Evolutionary conservation across 2,113 vertebrate species (phyloP).

Genomic region (Notarius lentiginosus): DNA sequence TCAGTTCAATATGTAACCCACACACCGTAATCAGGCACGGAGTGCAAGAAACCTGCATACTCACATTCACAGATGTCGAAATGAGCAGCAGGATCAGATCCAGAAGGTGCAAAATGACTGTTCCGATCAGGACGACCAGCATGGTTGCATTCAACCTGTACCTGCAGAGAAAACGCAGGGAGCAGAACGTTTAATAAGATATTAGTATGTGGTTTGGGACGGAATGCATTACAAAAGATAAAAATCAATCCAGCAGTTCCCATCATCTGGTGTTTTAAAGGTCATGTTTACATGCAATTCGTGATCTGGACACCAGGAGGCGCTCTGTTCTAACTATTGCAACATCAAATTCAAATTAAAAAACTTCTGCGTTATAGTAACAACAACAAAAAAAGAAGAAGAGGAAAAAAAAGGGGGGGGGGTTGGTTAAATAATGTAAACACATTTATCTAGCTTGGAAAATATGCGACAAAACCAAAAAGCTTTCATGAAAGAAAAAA

Average conservation of each 20-base stretch:
- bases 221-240: neutral
- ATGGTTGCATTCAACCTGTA: constrained; percentile 65
- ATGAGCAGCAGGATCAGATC: constrained; percentile 72
- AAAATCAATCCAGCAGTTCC: neutral
- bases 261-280: neutral
- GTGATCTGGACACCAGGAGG: constrained; percentile 54
- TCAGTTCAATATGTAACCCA: neutral
- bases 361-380: neutral
- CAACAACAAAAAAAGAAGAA: neutral
- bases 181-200: constrained; percentile 3
- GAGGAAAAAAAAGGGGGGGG: neutral
- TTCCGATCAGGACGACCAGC: constrained; percentile 72
- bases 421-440: neutral
- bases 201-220: neutral
- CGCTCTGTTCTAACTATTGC: constrained; percentile 33
- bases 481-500: neutral
- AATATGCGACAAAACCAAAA: neutral
- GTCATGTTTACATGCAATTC: neutral
- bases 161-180: neutral
- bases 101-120: constrained; percentile 70
- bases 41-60: constrained; percentile 38
- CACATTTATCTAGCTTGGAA: neutral
- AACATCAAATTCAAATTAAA: neutral
- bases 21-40: neutral
- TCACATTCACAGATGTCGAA: constrained; percentile 72